phyloP scores from a whole-genome alignment of 2,113 vertebrate genomes.

The Silurus meridionalis region DNA sequence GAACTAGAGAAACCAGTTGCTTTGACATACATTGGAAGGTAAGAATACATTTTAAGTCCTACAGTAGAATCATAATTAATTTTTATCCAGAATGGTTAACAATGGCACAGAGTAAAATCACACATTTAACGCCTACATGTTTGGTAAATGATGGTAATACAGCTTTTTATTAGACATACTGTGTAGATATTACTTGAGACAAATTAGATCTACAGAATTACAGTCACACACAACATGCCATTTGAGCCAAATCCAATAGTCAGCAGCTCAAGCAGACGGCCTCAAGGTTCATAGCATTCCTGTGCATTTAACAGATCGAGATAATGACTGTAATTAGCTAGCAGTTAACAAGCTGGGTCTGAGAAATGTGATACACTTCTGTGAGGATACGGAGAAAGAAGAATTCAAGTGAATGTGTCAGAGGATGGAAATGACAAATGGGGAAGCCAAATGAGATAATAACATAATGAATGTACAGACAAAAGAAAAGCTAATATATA shows the following conservation, averaged over 20 bases:
- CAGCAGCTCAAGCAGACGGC: conserved; percentile 44
- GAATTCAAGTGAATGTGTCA: not conserved
- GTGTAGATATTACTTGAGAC: not conserved
- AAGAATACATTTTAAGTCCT: conserved; percentile 4
- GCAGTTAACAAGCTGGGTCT: conserved; percentile 55
- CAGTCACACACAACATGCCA: conserved; percentile 38
- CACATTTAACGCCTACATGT: not conserved
- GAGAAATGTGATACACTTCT: conserved; percentile 55
- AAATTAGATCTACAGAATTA: conserved; percentile 17
- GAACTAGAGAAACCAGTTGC: conserved; percentile 5
- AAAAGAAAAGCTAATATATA: not conserved
- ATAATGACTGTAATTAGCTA: conserved; percentile 56
- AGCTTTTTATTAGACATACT: not conserved
- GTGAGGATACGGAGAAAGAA: conserved; percentile 21
- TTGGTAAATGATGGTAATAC: not conserved
- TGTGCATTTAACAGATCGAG: conserved; percentile 55
- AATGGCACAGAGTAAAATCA: not conserved
- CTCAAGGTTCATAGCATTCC: conserved; percentile 52
- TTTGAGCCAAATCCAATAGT: conserved; percentile 61
- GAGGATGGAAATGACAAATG: not conserved
- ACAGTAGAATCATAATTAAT: too few relatives aligned
- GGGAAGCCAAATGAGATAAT: not conserved
- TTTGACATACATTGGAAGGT: conserved; percentile 19
- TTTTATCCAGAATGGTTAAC: not conserved
- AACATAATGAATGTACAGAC: not conserved